phyloP scores from a whole-genome alignment of 2,888 invertebrate genomes.

The Fissipunctia ypsillon region DNA sequence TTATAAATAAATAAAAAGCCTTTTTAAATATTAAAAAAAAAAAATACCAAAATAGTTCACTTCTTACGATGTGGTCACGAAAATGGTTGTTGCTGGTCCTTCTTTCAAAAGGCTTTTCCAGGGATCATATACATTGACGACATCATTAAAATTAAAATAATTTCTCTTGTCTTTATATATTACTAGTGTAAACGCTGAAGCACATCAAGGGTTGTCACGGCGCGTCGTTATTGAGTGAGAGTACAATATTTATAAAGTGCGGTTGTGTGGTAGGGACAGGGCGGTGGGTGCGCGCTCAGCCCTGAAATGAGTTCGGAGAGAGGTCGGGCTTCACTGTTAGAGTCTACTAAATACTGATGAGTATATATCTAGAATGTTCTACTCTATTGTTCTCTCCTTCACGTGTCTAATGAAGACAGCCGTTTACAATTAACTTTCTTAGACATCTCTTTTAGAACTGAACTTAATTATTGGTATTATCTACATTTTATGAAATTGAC shows the following conservation, averaged over 20 bases:
- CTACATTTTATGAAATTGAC: too few relatives aligned
- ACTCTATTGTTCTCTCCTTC: too few relatives aligned
- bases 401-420: too few relatives aligned
- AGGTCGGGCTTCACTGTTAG: conserved; percentile 59
- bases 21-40: too few relatives aligned
- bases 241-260: conserved; percentile 76
- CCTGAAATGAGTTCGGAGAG: conserved; percentile 88
- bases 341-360: too few relatives aligned
- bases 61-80: not conserved
- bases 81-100: not conserved
- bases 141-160: conserved; percentile 3
- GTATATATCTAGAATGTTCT: too few relatives aligned
- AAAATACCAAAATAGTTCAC: too few relatives aligned
- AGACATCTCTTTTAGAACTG: too few relatives aligned
- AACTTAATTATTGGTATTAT: too few relatives aligned
- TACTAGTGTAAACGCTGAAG: conserved; percentile 18
- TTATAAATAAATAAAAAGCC: too few relatives aligned
- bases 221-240: conserved; percentile 65
- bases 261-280: conserved; percentile 78
- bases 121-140: not conserved
- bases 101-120: not conserved
- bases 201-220: conserved; percentile 59
- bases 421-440: too few relatives aligned
- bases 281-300: conserved; percentile 85
- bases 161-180: conserved; percentile 9